A percentile compares a stretch with the other conserved stretches of the same genome.
phyloP scores from a whole-genome alignment of 2,797 vertebrate species.

The Poeciliopsis paucimaculata region DNA sequence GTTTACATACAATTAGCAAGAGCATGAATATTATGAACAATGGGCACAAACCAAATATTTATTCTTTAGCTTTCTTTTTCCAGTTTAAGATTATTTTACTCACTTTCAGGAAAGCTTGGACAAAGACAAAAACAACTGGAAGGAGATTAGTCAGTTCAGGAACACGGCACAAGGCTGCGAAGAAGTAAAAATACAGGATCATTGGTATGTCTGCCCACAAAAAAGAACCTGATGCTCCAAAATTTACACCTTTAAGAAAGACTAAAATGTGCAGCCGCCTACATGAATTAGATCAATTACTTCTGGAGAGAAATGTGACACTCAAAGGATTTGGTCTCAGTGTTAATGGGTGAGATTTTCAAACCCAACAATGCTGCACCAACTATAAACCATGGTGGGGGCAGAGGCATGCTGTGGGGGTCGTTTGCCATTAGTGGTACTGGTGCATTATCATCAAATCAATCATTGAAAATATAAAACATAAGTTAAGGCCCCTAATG shows the following conservation, averaged over 20 bases:
- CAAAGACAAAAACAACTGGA: neutral
- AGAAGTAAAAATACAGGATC: neutral
- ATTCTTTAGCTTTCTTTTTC: neutral
- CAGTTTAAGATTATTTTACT: neutral
- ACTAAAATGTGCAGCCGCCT: neutral
- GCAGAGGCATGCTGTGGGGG: neutral
- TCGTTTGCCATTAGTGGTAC: neutral
- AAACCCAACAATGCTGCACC: neutral
- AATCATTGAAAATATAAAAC: neutral
- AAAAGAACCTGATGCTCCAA: neutral
- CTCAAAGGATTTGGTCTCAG: neutral
- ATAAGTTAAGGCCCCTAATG: slow-evolving; percentile 6
- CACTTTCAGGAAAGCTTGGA: neutral
- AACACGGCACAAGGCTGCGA: neutral
- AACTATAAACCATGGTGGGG: neutral
- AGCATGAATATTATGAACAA: neutral
- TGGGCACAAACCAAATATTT: neutral
- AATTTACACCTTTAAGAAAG: neutral
- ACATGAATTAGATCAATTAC: neutral
- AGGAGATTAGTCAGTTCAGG: neutral
- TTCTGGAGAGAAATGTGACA: neutral
- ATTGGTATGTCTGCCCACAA: neutral
- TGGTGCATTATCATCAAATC: neutral
- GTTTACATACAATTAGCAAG: neutral
- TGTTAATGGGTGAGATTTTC: neutral